phyloP scores from a whole-genome alignment of 2,113 vertebrate species.

The Spheniscus mendiculus region DNA sequence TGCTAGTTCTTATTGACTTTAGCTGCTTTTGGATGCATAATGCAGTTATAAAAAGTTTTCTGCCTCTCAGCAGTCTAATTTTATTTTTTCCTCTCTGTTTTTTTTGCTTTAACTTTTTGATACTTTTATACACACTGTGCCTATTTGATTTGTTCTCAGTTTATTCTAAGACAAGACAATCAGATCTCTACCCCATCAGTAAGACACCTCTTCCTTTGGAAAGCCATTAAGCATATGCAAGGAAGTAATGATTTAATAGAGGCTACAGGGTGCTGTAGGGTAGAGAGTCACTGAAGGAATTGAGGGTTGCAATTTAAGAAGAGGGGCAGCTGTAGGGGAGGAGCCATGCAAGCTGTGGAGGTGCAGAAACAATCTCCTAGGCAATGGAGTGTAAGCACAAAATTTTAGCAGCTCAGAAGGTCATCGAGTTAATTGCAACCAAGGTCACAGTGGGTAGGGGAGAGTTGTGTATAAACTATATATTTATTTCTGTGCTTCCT shows the following conservation, averaged over 20 bases:
- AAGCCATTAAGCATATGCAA: background rate
- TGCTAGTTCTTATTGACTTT: background rate
- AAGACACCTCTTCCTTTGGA: background rate
- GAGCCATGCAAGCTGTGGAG: background rate
- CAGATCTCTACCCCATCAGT: background rate
- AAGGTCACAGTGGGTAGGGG: background rate
- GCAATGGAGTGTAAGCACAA: constrained; percentile 28
- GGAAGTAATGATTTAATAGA: background rate
- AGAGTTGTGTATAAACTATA: background rate
- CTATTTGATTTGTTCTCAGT: background rate
- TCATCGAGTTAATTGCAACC: background rate
- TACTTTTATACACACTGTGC: background rate
- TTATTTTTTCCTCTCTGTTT: background rate
- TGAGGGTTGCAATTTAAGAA: constrained; percentile 45
- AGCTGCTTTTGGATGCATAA: background rate
- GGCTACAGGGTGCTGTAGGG: background rate
- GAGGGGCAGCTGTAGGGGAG: constrained; percentile 25
- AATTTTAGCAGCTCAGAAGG: constrained; percentile 46
- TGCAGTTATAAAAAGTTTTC: background rate
- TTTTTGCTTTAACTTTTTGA: background rate
- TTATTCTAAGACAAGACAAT: background rate
- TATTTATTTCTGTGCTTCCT: background rate
- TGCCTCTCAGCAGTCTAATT: background rate
- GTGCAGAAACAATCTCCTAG: constrained; percentile 32
- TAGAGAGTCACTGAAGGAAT: background rate